A percentile compares a stretch with the other conserved stretches of the same genome.
phyloP scores from a whole-genome alignment of 2,113 vertebrate genomes.

The Helogale parvula region DNA sequence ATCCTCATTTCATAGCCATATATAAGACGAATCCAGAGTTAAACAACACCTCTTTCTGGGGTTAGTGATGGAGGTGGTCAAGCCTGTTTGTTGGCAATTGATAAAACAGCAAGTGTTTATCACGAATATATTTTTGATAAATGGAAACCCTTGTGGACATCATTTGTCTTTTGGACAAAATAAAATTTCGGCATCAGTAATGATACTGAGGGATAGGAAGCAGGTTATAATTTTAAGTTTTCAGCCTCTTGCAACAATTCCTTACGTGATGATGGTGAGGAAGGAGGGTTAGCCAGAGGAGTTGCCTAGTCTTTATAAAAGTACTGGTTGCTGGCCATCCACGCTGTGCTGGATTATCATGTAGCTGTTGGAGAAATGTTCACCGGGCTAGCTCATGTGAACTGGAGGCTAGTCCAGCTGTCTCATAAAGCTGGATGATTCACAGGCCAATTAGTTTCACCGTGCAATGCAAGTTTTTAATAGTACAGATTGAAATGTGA shows the following conservation, averaged over 20 bases:
- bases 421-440: neutral
- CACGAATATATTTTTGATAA: neutral
- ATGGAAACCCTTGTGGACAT: neutral
- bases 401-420: slow-evolving; percentile 22
- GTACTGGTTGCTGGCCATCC: neutral
- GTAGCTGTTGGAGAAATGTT: neutral
- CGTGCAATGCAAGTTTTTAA: slow-evolving; percentile 66
- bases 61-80: neutral
- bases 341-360: neutral
- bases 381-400: neutral
- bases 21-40: slow-evolving; percentile 4
- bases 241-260: slow-evolving; percentile 41
- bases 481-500: slow-evolving; percentile 18
- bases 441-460: slow-evolving; percentile 53
- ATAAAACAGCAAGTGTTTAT: neutral
- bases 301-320: neutral
- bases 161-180: neutral
- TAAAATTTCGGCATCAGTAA: neutral
- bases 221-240: neutral
- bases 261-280: neutral
- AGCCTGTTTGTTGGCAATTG: neutral
- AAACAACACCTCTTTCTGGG: neutral
- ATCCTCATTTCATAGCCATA: neutral
- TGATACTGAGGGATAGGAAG: neutral
- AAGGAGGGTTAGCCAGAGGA: neutral